Percentiles rank a stretch among this genome's conserved stretches.
Conservation (phyloP, 2,113 vertebrate species). For the Lepus timidus region DNA sequence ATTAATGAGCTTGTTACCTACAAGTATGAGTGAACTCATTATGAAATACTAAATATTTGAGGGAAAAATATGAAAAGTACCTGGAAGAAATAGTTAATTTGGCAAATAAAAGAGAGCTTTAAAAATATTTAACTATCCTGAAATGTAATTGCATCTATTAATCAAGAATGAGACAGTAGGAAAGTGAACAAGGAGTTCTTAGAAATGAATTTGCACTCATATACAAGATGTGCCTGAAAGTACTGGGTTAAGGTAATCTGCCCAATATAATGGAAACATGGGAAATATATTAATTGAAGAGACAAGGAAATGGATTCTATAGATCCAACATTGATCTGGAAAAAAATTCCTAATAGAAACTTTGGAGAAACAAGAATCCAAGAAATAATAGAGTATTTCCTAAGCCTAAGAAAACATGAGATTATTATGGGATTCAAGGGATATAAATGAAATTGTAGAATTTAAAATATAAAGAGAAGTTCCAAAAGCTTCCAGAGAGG, state of each 20-base stretch:
- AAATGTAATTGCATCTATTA: not conserved
- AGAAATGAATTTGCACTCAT: constrained; percentile 17
- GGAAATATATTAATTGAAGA: constrained; percentile 23
- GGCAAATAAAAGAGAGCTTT: not conserved
- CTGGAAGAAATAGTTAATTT: not conserved
- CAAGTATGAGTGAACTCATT: not conserved
- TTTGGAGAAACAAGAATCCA: constrained; percentile 2
- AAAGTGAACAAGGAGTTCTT: not conserved
- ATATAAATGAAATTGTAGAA: not conserved
- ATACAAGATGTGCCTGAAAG: not conserved
- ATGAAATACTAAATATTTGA: not conserved
- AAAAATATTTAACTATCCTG: not conserved
- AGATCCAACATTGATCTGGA: not conserved
- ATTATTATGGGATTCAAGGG: not conserved
- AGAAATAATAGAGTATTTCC: not conserved
- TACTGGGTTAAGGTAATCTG: not conserved
- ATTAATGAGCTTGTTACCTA: not conserved
- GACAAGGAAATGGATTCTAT: not conserved
- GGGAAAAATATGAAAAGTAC: not conserved
- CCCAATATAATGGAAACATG: not conserved
- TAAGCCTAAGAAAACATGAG: not conserved
- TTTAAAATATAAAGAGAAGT: not conserved
- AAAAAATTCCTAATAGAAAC: not conserved
- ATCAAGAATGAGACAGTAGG: not conserved
- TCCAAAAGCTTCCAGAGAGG: not conserved